phyloP scores from a whole-genome alignment of 2,888 invertebrate species.

The Thymelicus acteon region DNA sequence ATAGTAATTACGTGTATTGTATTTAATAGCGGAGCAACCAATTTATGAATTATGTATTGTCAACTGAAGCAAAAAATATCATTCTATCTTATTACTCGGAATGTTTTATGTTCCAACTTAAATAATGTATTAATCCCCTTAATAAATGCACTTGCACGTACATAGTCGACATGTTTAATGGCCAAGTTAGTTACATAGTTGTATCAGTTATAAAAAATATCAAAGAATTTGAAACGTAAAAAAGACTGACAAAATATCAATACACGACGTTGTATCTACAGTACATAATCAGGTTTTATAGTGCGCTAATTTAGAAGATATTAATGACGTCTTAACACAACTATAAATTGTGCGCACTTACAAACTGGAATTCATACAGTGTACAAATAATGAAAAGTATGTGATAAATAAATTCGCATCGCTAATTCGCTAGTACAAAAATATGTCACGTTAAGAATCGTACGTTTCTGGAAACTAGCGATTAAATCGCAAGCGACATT shows the following conservation, averaged over 20 bases:
- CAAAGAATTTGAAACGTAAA: conserved; percentile 32
- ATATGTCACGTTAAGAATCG: conserved; percentile 29
- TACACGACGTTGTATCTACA: conserved; percentile 28
- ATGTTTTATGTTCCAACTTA: conserved; percentile 32
- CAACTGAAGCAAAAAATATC: conserved; percentile 27
- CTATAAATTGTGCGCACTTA: conserved; percentile 39
- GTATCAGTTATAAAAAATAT: conserved; percentile 23
- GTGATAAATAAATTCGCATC: conserved; percentile 54
- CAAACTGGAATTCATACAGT: conserved; percentile 35
- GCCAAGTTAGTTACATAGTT: conserved; percentile 26
- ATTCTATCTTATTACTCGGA: conserved; percentile 24
- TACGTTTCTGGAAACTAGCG: conserved; percentile 13
- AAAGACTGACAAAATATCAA: conserved; percentile 32
- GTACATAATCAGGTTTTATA: conserved; percentile 14
- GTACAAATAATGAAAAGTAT: conserved; percentile 21
- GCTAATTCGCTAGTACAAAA: conserved; percentile 58
- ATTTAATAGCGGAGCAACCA: conserved; percentile 22
- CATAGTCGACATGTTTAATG: conserved; percentile 22
- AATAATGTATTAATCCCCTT: conserved; percentile 35
- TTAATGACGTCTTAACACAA: conserved; percentile 5
- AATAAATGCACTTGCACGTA: conserved; percentile 18
- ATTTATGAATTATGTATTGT: conserved; percentile 35
- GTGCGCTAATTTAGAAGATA: conserved; percentile 11
- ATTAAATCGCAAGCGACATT: conserved; percentile 19
- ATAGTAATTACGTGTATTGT: not conserved